Evolutionary conservation across 2,888 invertebrate species (phyloP).

Genomic region (Tholera decimalis): DNA sequence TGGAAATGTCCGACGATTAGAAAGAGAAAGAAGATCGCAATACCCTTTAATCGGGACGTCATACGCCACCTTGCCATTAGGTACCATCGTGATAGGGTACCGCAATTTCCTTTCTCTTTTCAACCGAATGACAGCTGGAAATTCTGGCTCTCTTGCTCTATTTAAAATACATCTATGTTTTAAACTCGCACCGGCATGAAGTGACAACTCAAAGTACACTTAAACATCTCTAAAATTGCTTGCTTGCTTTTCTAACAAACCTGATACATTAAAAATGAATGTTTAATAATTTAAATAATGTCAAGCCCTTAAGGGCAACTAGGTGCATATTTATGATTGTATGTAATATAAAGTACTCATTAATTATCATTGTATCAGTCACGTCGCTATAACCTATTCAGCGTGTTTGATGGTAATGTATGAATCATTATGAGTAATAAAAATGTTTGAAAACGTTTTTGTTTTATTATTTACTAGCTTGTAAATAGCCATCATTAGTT

Average conservation of each 20-base stretch:
- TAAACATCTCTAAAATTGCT: slow-evolving; percentile 1
- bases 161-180: no score
- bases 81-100: no score
- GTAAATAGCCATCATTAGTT: no score
- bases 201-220: neutral
- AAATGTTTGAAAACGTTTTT: slow-evolving; percentile 75
- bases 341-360: slow-evolving; percentile 77
- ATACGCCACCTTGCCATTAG: no score
- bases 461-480: slow-evolving; percentile 58
- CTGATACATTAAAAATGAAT: slow-evolving; percentile 41
- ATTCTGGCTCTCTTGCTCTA: no score
- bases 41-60: no score
- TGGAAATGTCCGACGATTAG: no score
- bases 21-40: no score
- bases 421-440: slow-evolving; percentile 83
- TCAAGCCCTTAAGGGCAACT: slow-evolving; percentile 75
- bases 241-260: slow-evolving; percentile 38
- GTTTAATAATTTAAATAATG: slow-evolving; percentile 89
- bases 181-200: no score
- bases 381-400: slow-evolving; percentile 84
- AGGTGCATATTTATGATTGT: slow-evolving; percentile 84
- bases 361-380: slow-evolving; percentile 83
- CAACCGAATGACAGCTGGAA: no score
- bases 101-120: no score
- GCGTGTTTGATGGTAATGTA: slow-evolving; percentile 86